A percentile compares a stretch with the other conserved stretches of the same genome.
phyloP scores from a whole-genome alignment of 2,797 vertebrate species.

The Neoniphon sammara region DNA sequence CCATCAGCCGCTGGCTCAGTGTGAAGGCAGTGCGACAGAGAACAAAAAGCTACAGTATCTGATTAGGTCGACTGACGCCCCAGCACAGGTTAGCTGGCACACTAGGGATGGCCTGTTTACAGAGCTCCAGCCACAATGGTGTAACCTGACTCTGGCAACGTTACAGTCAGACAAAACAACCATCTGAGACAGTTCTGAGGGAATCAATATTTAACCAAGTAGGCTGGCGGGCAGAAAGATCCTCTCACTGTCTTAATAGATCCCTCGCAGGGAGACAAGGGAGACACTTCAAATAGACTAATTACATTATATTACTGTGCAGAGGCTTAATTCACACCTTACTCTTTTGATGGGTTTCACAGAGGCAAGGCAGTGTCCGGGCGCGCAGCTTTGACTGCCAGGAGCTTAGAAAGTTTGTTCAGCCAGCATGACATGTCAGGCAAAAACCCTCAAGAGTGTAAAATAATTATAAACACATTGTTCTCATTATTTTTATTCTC shows the following conservation, averaged over 20 bases:
- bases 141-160: constrained; percentile 51
- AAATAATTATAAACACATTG: neutral
- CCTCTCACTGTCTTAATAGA: constrained; percentile 55
- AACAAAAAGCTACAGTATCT: constrained; percentile 58
- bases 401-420: constrained; percentile 9
- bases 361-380: constrained; percentile 20
- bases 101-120: constrained; percentile 57
- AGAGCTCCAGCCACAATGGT: constrained; percentile 39
- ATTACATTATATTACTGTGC: constrained; percentile 63
- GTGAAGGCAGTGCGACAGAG: constrained; percentile 19
- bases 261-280: constrained; percentile 40
- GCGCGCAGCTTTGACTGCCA: constrained; percentile 15
- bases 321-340: constrained; percentile 60
- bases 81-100: constrained; percentile 57
- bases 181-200: constrained; percentile 47
- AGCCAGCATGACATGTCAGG: neutral
- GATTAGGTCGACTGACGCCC: constrained; percentile 69
- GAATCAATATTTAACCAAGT: constrained; percentile 73
- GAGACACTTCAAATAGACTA: constrained; percentile 41
- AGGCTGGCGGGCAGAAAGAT: constrained; percentile 50
- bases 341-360: constrained; percentile 43
- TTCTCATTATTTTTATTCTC: constrained; percentile 5
- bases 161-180: constrained; percentile 64
- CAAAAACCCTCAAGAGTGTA: constrained; percentile 1
- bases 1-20: constrained; percentile 54